A percentile compares a stretch with the other conserved stretches of the same genome.
phyloP scores from a whole-genome alignment of 1,140 invertebrate genomes.

The Brachionus paranguensis region DNA sequence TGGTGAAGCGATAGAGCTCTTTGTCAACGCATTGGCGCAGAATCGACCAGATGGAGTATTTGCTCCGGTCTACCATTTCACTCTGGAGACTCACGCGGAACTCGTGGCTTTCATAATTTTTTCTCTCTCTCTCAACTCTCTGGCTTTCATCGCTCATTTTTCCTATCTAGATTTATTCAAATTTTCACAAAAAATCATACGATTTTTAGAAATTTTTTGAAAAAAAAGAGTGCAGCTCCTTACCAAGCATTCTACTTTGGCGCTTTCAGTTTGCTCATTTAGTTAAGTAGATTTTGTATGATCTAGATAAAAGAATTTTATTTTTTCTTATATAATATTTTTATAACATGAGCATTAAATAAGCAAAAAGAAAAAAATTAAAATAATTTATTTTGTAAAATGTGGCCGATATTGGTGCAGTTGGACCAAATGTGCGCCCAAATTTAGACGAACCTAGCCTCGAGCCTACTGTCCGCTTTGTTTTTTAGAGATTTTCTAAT shows the following conservation, averaged over 20 bases:
- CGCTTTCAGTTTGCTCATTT: neutral
- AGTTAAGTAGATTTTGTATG: neutral
- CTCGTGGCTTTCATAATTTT: neutral
- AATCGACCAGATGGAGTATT: constrained; percentile 88
- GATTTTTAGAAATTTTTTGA: neutral
- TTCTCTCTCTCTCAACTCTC: neutral
- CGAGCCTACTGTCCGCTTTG: too few relatives aligned
- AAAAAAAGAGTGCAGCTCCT: neutral
- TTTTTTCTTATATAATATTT: neutral
- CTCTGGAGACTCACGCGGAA: constrained; percentile 71
- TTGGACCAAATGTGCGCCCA: neutral
- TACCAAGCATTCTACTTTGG: neutral
- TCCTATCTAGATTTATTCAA: neutral
- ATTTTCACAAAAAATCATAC: neutral
- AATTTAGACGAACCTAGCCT: neutral
- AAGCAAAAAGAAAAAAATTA: neutral
- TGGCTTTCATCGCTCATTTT: neutral
- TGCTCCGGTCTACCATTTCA: constrained; percentile 74
- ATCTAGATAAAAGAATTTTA: neutral
- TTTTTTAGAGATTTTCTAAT: too few relatives aligned
- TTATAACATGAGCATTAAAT: neutral
- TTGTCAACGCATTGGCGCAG: constrained; percentile 80
- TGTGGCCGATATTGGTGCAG: neutral
- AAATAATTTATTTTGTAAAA: neutral
- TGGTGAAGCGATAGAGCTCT: constrained; percentile 90